phyloP scores from a whole-genome alignment of 1,140 invertebrate species.

The Akabosia matsudoensis region DNA sequence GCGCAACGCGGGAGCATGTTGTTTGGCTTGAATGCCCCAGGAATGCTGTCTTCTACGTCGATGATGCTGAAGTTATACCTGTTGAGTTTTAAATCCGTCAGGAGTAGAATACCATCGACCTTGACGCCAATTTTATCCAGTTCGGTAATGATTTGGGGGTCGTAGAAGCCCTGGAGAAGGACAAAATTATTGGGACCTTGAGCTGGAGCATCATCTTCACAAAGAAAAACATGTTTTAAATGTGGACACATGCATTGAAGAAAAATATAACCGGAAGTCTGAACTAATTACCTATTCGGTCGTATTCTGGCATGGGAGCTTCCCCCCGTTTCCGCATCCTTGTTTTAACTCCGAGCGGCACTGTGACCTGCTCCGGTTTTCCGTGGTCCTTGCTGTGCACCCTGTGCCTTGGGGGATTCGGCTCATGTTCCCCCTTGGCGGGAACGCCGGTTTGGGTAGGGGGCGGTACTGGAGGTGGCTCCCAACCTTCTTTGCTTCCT shows the following conservation, averaged over 20 bases:
- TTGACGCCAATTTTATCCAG: constrained; percentile 30
- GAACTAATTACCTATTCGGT: background rate
- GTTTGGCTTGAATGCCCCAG: constrained; percentile 28
- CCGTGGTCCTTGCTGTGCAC: background rate
- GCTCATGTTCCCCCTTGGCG: background rate
- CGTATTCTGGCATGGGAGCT: background rate
- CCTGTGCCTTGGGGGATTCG: background rate
- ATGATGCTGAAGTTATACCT: constrained; percentile 34
- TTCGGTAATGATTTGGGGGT: constrained; percentile 26
- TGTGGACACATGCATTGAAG: too few relatives aligned
- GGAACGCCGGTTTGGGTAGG: background rate
- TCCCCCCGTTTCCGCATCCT: background rate
- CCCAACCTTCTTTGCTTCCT: background rate
- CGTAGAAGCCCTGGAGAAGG: constrained; percentile 35
- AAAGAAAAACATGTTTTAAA: background rate
- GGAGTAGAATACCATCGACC: constrained; percentile 30
- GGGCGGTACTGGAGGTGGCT: background rate
- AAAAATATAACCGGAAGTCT: background rate
- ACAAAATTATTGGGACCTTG: constrained; percentile 26
- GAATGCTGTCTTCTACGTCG: constrained; percentile 36
- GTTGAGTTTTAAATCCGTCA: background rate
- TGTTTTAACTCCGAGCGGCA: constrained; percentile 1
- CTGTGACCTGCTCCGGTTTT: background rate
- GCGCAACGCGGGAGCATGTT: constrained; percentile 34
- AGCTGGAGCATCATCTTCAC: constrained; percentile 25